These are phyloP conservation scores for Brachyptera risi DNA, from an alignment of 2,888 invertebrate genomes.

Conservation along the genomic window DNA sequence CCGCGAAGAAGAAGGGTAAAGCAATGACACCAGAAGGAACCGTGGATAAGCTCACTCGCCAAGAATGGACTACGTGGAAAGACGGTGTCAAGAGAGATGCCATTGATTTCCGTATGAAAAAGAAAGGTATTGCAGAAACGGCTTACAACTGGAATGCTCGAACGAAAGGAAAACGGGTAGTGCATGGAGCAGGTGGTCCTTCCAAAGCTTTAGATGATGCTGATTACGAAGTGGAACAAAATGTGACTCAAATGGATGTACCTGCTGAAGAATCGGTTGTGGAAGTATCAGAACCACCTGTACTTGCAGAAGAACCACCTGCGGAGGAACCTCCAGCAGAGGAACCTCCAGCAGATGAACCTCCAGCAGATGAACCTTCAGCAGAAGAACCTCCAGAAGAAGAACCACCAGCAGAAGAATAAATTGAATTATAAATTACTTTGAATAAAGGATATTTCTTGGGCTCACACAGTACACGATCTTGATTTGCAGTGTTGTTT, in stretches of 20 bases:
- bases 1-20: slow-evolving; percentile 6
- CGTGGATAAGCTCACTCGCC: not conserved
- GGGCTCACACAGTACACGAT: no score
- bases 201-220: not conserved
- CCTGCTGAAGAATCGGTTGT: not conserved
- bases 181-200: not conserved
- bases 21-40: not conserved
- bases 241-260: not conserved
- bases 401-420: no score
- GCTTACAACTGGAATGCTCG: not conserved
- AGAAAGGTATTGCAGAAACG: not conserved
- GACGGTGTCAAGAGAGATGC: not conserved
- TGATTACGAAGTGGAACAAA: no score
- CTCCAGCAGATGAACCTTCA: not conserved
- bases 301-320: not conserved
- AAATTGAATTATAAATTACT: no score
- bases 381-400: not conserved
- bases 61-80: not conserved
- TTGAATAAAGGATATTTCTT: no score
- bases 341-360: not conserved
- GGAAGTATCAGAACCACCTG: not conserved
- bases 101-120: slow-evolving; percentile 6
- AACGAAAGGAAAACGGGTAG: not conserved
- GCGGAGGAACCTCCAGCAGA: no score
- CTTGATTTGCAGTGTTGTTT: no score